These are phyloP conservation scores for Dynastes maya DNA, from an alignment of 2,888 invertebrate genomes.

Conservation along the genomic window DNA sequence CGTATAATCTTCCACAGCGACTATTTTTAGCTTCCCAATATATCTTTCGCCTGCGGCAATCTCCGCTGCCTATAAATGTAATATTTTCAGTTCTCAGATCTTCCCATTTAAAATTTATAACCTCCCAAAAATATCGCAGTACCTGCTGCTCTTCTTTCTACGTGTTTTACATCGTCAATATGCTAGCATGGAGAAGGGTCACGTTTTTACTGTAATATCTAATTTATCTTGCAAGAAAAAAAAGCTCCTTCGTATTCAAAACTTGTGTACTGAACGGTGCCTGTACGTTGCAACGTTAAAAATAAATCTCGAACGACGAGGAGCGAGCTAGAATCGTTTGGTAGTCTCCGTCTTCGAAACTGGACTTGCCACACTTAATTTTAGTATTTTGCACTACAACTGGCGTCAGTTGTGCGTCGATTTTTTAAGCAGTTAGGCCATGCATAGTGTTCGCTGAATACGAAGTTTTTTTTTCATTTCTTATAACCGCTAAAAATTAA, in stretches of 20 bases:
- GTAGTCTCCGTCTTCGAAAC: conserved; percentile 37
- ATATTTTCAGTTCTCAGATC: no score
- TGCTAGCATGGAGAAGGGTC: no score
- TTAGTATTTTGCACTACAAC: conserved; percentile 51
- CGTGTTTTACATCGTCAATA: no score
- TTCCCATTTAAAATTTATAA: no score
- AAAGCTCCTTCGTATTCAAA: no score
- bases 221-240: no score
- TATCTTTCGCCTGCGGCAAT: conserved; percentile 1
- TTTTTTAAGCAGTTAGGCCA: conserved; percentile 39
- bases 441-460: conserved; percentile 23
- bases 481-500: not conserved
- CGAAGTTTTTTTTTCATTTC: not conserved
- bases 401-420: conserved; percentile 36
- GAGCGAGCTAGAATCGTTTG: not conserved
- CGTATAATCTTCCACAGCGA: not conserved
- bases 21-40: conserved; percentile 2
- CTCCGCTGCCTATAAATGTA: not conserved
- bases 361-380: conserved; percentile 47
- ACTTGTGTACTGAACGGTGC: no score
- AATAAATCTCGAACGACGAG: conserved; percentile 42
- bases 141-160: no score
- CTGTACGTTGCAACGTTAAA: conserved; percentile 44
- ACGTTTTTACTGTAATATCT: no score
- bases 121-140: no score